Conservation (phyloP, 1,140 invertebrate genomes). For the Temnothorax nylanderi region DNA sequence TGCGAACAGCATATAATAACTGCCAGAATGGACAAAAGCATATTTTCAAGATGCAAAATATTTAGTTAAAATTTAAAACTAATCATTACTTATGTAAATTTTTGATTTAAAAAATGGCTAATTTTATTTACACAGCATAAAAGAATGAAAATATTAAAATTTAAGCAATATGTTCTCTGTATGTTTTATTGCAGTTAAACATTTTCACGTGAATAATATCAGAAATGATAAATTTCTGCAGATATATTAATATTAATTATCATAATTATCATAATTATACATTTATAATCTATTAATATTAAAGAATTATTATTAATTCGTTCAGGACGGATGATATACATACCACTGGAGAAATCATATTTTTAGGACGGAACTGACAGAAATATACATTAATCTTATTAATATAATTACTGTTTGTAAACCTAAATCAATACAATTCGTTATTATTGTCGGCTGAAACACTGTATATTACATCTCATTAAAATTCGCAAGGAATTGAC, state of each 20-base stretch:
- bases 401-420: not conserved
- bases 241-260: conserved; percentile 2
- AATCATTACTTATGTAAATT: not conserved
- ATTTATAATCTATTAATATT: not conserved
- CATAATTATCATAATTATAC: not conserved
- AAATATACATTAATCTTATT: not conserved
- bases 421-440: not conserved
- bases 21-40: not conserved
- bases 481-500: not conserved
- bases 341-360: not conserved
- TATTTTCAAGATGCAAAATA: not conserved
- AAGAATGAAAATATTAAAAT: conserved; percentile 4
- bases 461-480: not conserved
- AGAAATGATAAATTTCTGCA: not conserved
- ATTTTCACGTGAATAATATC: not conserved
- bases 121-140: not conserved
- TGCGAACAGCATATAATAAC: not conserved
- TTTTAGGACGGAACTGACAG: not conserved
- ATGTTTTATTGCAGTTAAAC: not conserved
- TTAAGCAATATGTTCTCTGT: not conserved
- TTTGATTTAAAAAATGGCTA: not conserved
- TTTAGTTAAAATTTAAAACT: not conserved
- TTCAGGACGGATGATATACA: not conserved
- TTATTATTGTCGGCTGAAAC: not conserved
- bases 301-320: not conserved